Evolutionary conservation across 1,140 invertebrate species (phyloP).

Genomic region (Frieseomelitta varia): DNA sequence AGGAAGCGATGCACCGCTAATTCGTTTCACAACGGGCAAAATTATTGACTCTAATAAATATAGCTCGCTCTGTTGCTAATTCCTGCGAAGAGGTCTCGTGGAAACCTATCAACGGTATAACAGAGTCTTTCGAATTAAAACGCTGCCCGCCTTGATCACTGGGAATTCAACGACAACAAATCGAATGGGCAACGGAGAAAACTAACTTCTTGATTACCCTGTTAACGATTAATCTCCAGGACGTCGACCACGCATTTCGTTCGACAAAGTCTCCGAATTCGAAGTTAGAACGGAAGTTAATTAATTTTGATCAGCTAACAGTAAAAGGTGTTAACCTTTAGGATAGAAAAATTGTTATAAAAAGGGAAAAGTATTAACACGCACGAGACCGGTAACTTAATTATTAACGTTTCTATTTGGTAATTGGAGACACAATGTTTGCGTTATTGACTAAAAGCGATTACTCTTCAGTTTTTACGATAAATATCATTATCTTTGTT

Average conservation of each 20-base stretch:
- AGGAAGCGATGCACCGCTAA: conserved; percentile 36
- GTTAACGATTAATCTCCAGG: neutral
- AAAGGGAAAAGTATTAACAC: too few relatives aligned
- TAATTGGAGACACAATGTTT: too few relatives aligned
- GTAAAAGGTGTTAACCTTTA: too few relatives aligned
- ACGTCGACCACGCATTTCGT: neutral
- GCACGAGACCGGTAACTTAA: too few relatives aligned
- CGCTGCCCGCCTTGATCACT: neutral
- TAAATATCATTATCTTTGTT: too few relatives aligned
- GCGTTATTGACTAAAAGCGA: too few relatives aligned
- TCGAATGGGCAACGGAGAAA: neutral
- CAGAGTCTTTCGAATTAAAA: neutral
- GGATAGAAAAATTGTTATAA: too few relatives aligned
- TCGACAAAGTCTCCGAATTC: neutral
- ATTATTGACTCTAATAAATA: conserved; percentile 52
- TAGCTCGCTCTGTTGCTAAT: conserved; percentile 23
- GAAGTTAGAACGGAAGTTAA: neutral
- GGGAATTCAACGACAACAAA: neutral
- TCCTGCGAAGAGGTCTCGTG: neutral
- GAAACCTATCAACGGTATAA: neutral
- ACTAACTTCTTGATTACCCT: neutral
- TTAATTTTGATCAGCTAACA: neutral
- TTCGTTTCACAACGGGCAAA: conserved; percentile 34
- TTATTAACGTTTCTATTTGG: too few relatives aligned
- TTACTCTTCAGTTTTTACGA: too few relatives aligned